Conservation (phyloP, 2,797 vertebrate genomes). For the Xenentodon cancila region DNA sequence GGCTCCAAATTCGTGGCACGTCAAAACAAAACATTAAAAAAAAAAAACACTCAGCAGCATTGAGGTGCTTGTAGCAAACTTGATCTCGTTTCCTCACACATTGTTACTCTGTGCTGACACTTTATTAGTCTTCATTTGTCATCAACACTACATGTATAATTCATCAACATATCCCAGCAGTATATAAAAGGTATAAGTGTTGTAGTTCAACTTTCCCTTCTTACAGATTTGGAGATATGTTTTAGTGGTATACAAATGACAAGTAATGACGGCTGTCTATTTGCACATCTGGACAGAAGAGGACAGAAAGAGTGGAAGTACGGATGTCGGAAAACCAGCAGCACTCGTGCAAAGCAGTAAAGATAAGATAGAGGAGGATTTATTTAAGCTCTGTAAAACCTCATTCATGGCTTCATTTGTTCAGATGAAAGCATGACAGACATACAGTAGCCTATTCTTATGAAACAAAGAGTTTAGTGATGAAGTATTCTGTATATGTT, state of each 20-base stretch:
- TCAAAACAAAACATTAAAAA: slow-evolving; percentile 29
- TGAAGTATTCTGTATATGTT: slow-evolving; percentile 80
- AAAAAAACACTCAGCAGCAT: slow-evolving; percentile 47
- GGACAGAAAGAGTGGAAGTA: slow-evolving; percentile 22
- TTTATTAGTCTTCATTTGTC: slow-evolving; percentile 16
- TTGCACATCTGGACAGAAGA: slow-evolving; percentile 58
- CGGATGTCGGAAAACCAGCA: slow-evolving; percentile 68
- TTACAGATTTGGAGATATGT: too few species aligned
- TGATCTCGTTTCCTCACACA: slow-evolving; percentile 30
- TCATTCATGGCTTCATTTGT: slow-evolving; percentile 74
- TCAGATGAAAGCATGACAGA: slow-evolving; percentile 76
- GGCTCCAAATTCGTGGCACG: slow-evolving; percentile 36
- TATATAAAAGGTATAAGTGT: not conserved
- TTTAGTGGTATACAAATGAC: too few species aligned
- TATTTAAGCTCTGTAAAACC: slow-evolving; percentile 72
- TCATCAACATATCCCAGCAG: slow-evolving; percentile 44
- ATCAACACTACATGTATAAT: slow-evolving; percentile 15
- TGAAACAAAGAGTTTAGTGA: slow-evolving; percentile 63
- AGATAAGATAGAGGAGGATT: slow-evolving; percentile 21
- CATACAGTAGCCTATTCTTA: slow-evolving; percentile 79
- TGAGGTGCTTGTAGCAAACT: slow-evolving; percentile 73
- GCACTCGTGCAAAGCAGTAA: slow-evolving; percentile 47
- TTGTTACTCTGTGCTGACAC: slow-evolving; percentile 7
- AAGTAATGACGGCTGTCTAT: too few species aligned
- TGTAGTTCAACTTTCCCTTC: too few species aligned